Evolutionary conservation across 1,140 invertebrate genomes (phyloP).

Genomic region (Holotrichia oblita): DNA sequence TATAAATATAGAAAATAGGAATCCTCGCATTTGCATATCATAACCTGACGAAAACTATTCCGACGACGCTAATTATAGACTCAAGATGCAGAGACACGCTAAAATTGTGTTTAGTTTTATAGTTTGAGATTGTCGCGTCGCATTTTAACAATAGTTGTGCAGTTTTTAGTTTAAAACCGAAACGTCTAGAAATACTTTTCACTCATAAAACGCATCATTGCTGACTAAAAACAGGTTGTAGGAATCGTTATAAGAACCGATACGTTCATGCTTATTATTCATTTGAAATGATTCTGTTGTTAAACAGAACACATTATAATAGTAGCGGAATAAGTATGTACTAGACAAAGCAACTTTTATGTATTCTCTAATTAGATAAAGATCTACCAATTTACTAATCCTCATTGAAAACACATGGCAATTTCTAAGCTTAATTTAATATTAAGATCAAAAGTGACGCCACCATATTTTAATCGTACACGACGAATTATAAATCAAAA

Average conservation of each 20-base stretch:
- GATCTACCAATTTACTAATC: too few species aligned
- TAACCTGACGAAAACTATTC: not conserved
- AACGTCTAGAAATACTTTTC: not conserved
- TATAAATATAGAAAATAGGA: not conserved
- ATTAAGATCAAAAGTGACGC: too few species aligned
- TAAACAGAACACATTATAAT: too few species aligned
- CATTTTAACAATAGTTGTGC: not conserved
- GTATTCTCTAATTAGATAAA: too few species aligned
- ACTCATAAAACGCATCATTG: not conserved
- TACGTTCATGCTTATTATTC: too few species aligned
- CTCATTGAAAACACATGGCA: too few species aligned
- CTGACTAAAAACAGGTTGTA: constrained; percentile 5
- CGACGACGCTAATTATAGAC: not conserved
- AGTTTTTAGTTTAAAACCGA: not conserved
- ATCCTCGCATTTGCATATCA: not conserved
- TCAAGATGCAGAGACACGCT: not conserved
- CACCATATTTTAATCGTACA: too few species aligned
- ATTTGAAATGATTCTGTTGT: too few species aligned
- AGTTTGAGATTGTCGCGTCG: not conserved
- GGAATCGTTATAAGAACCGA: not conserved
- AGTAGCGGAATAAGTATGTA: too few species aligned
- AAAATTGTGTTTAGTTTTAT: not conserved
- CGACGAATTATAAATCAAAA: too few species aligned
- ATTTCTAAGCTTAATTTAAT: too few species aligned
- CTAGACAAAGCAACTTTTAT: too few species aligned